Base-by-base conservation (phyloP, 2,113 vertebrate species). In the Actinemys pallida region DNA sequence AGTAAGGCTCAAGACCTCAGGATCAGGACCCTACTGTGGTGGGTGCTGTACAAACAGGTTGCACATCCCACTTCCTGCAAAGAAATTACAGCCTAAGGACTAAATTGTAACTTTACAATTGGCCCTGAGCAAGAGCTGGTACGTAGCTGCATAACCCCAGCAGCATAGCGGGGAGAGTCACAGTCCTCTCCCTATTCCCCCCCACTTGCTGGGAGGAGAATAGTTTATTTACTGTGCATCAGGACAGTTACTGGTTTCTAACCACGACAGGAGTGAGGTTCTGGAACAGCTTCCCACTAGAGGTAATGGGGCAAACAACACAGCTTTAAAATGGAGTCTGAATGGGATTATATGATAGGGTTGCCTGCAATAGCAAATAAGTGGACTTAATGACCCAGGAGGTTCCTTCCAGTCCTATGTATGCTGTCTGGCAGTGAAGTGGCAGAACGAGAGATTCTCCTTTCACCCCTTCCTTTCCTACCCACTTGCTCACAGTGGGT, bases 81-180 rank as follows among this genome's bases (percentile, higher is more conserved):
- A 90, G 27, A 57, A 16, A 62, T 83, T n/a, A 19, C 14, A 75
- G 45, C 56, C 7, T 59, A 93, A 87, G 65, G 88, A 47, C 47
- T 65, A 84, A 50, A 10, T 53, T 49, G 10, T 81, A 65, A 35
- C 84, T 81, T 84, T 16, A 88, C 24, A 76, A 14, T 0, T 2
- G 94, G 56, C 22, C 8, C 49, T 11, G 45, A 39, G 12, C 24
- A 47, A 1, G 80, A 53, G 59, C 6, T 9, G 1, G 0, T 22
- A 12, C 16, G 3, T 0, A 0, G 59, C 82, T 39, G 49, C 50
- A 19, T 7, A 84, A 39, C 0, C 0, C 20, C 35, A 22, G 45
- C 53, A 78, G 94, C 14, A 47, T 4, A n/a, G 0, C 2, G 35
- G 8, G 25, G 25, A 65, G 17, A 56, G 31, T 6, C 91, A 10